Percentiles rank a stretch among this genome's conserved stretches.
Evolutionary conservation across 2,113 vertebrate genomes (phyloP).

Genomic region (Mustela lutreola): DNA sequence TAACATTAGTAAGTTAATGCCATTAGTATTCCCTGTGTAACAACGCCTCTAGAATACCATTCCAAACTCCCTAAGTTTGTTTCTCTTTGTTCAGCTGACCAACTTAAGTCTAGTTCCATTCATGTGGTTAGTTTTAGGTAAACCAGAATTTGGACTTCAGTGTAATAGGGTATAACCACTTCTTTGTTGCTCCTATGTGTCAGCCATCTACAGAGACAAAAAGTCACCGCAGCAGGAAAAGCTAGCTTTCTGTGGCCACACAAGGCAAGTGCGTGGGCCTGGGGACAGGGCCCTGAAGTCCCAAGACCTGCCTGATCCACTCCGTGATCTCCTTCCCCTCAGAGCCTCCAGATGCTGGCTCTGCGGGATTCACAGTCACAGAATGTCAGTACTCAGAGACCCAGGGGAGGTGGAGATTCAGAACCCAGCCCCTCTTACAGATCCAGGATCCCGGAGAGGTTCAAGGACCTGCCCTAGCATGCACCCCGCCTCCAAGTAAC

Average conservation of each 20-base stretch:
- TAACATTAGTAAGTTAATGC: background rate
- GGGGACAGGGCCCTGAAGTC: background rate
- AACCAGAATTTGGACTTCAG: slow-evolving; percentile 17
- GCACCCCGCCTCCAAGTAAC: background rate
- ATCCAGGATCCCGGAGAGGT: background rate
- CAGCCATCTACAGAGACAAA: background rate
- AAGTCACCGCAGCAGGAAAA: background rate
- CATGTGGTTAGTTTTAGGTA: background rate
- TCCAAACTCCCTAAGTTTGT: background rate
- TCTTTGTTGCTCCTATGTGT: background rate
- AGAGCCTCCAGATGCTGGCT: background rate
- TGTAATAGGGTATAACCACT: background rate
- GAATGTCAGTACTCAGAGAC: background rate
- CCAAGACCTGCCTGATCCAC: background rate
- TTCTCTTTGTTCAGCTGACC: background rate
- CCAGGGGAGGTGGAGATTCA: background rate
- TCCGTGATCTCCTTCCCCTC: background rate
- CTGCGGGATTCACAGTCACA: background rate
- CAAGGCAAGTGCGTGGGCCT: accelerated
- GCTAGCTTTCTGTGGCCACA: accelerated
- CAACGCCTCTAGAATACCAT: background rate
- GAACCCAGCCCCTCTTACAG: background rate
- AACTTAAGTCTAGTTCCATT: background rate
- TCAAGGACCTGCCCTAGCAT: background rate
- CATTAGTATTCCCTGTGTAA: background rate